phyloP scores from a whole-genome alignment of 2,113 vertebrate species.

The Lophura nycthemera region DNA sequence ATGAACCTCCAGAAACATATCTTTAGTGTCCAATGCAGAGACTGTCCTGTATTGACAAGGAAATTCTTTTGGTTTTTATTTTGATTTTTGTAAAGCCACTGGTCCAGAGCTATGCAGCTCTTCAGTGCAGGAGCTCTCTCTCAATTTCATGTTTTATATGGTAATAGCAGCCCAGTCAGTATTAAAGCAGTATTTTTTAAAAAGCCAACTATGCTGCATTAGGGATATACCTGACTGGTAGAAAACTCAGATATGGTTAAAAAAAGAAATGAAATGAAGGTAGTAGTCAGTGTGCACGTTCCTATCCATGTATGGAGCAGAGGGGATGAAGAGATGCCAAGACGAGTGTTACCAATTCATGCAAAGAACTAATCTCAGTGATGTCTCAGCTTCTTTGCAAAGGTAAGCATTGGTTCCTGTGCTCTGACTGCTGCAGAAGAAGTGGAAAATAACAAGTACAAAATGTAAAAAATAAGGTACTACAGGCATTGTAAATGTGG shows the following conservation, averaged over 20 bases:
- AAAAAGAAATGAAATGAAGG: neutral
- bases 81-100: neutral
- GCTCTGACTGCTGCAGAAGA: conserved; percentile 5
- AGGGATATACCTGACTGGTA: neutral
- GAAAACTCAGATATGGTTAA: neutral
- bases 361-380: neutral
- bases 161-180: neutral
- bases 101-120: neutral
- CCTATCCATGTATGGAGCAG: neutral
- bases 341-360: neutral
- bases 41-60: neutral
- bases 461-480: conserved; percentile 35
- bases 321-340: neutral
- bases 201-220: neutral
- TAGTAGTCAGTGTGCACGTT: neutral
- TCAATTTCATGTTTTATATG: neutral
- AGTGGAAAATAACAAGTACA: conserved; percentile 56
- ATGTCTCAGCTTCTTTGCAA: neutral
- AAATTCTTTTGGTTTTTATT: neutral
- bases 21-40: neutral
- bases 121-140: neutral
- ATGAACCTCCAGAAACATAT: neutral
- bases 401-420: neutral
- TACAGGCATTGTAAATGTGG: conserved; percentile 58
- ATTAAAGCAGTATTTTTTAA: neutral